A percentile compares a stretch with the other conserved stretches of the same genome.
These are phyloP conservation scores for Brenthis ino DNA, from an alignment of 2,888 invertebrate genomes.

Conservation along the genomic window DNA sequence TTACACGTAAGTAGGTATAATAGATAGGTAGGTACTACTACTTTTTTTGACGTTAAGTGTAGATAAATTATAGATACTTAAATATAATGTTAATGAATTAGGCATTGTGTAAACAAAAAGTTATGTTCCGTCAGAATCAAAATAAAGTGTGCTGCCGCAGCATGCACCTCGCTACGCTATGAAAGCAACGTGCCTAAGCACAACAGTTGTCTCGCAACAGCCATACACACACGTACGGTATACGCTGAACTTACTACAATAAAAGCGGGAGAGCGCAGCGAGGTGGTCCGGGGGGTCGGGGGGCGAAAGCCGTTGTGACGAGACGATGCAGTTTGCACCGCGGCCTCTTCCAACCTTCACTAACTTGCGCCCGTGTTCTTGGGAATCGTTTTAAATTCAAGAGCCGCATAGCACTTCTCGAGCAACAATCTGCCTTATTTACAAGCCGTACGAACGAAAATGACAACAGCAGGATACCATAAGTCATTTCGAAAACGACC, in stretches of 20 bases:
- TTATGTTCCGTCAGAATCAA: not conserved
- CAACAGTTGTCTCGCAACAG: constrained; percentile 74
- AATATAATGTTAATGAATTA: not conserved
- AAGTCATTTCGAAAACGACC: constrained; percentile 69
- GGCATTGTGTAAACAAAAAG: not conserved
- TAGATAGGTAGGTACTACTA: no score
- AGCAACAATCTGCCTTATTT: constrained; percentile 59
- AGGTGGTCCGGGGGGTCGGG: constrained; percentile 47
- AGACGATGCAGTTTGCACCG: constrained; percentile 81
- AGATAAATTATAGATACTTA: no score
- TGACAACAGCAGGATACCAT: constrained; percentile 56
- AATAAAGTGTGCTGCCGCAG: constrained; percentile 44
- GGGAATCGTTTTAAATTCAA: constrained; percentile 82
- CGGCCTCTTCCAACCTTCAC: constrained; percentile 80
- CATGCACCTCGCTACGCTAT: constrained; percentile 59
- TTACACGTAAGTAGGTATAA: no score
- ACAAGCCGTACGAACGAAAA: constrained; percentile 57
- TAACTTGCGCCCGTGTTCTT: constrained; percentile 81
- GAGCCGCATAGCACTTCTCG: constrained; percentile 71
- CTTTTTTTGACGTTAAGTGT: no score
- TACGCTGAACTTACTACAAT: constrained; percentile 59
- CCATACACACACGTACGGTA: constrained; percentile 58
- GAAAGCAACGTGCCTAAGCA: constrained; percentile 73
- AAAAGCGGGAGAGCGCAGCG: constrained; percentile 56
- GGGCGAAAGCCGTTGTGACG: constrained; percentile 67